A percentile compares a stretch with the other conserved stretches of the same genome.
Conservation (phyloP, 2,113 vertebrate species). For the Spermophilus dauricus region DNA sequence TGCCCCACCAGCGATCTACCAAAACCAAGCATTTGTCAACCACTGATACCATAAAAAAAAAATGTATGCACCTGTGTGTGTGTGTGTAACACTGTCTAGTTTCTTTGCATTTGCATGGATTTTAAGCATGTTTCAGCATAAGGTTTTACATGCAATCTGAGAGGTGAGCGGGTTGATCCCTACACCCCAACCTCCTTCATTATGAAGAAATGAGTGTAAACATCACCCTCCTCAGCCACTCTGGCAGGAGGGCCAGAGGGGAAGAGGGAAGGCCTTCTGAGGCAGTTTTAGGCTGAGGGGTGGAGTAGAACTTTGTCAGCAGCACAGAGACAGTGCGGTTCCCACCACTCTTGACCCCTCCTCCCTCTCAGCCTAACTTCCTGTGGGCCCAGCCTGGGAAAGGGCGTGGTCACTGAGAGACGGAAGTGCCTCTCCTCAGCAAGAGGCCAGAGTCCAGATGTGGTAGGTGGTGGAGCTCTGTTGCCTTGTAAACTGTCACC, state of each 20-base stretch:
- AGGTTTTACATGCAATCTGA: slow-evolving; percentile 13
- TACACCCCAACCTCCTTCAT: background rate
- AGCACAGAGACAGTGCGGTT: background rate
- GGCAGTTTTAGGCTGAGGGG: slow-evolving; percentile 41
- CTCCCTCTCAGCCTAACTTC: slow-evolving; percentile 32
- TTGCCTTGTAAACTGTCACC: slow-evolving; percentile 3
- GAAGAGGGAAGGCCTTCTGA: background rate
- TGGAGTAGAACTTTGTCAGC: slow-evolving; percentile 56
- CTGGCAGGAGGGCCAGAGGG: background rate
- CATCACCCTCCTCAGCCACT: background rate
- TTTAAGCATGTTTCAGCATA: background rate
- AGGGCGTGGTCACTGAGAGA: slow-evolving; percentile 52
- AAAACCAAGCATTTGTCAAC: slow-evolving; percentile 37
- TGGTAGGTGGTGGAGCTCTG: background rate
- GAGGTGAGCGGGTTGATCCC: background rate
- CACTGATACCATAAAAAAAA: background rate
- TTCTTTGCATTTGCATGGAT: background rate
- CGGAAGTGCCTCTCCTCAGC: background rate
- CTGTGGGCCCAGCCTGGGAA: slow-evolving; percentile 66
- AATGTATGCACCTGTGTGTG: background rate
- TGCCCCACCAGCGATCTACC: background rate
- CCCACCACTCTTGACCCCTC: background rate
- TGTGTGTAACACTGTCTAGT: background rate
- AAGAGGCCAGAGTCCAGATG: background rate
- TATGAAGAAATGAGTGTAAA: slow-evolving; percentile 17